Evolutionary conservation across 2,888 invertebrate genomes (phyloP), one percentile per base, ranked within the genome.

Genomic region (Argyresthia albistria): DNA sequence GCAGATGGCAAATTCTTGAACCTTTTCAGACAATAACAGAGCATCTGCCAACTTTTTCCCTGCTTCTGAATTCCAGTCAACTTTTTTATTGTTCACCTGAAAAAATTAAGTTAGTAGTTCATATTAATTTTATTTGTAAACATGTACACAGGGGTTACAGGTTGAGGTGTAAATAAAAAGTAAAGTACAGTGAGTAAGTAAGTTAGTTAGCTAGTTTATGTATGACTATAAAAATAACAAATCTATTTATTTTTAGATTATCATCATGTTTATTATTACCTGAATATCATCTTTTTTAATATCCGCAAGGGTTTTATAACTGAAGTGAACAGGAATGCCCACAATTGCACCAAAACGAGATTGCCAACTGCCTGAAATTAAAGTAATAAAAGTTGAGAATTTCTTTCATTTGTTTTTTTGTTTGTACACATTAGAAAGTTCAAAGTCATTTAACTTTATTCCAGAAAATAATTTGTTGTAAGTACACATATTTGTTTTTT

Each of bases 1-100:
- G 54, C 94, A 95, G 35, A 96, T 90, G 0, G 93, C 95, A 84
- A 94, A 96, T 56, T 93, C 87, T 70, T 95, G 92, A 9, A 94
- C 95, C 57, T 92, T 90, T 57, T 94, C 93, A 11, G 93, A 92
- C n/a, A 96, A 69, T 3, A 94, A 73, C 35, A 96, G 67, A 0
- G 95, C 89, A 11, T 93, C 78, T 50, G 91, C 76, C 46, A 96
- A 80, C 53, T 90, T 73, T 59, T 89, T 72, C 0, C 93, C 93
- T 54, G 83, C 88, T 54, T 90, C 88, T 0, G 91, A 84, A 39
- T 82, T 80, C 92, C 93, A 94, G 60, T 92, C 80, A 0, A 96
- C 80, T 51, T 80, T 69, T 57, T 91, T 86, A 55, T 90, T 87
- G 46, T 90, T 88, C n/a, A 93, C 88, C 91, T 91, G 69, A 58